A percentile compares a stretch with the other conserved stretches of the same genome.
Evolutionary conservation across 1,140 invertebrate genomes (phyloP).

Genomic region (Aphelinus certus): DNA sequence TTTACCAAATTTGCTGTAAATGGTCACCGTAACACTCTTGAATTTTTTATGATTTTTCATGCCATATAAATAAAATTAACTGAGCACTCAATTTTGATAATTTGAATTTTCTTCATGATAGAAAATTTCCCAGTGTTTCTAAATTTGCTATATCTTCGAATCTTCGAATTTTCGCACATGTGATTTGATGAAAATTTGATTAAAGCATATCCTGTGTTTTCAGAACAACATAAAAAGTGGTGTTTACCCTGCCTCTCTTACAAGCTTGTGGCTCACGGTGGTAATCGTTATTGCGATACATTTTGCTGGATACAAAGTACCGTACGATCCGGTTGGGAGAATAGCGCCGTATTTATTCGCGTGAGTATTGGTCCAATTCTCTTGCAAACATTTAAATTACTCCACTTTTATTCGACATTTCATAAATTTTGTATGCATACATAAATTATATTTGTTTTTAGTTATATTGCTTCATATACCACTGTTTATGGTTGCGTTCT

Average conservation of each 20-base stretch:
- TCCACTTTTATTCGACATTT: too few relatives aligned
- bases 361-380: slow-evolving; percentile 62
- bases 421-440: too few relatives aligned
- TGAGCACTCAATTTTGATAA: too few relatives aligned
- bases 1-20: neutral
- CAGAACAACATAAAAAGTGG: slow-evolving; percentile 96
- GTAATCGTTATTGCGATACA: slow-evolving; percentile 82
- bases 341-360: slow-evolving; percentile 72
- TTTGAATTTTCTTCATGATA: too few relatives aligned
- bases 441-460: too few relatives aligned
- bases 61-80: neutral
- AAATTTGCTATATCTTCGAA: too few relatives aligned
- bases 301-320: slow-evolving; percentile 81
- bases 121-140: too few relatives aligned
- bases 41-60: slow-evolving; percentile 11
- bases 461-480: too few relatives aligned
- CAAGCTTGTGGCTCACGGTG: slow-evolving; percentile 84
- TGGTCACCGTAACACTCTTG: neutral
- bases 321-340: slow-evolving; percentile 76
- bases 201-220: slow-evolving; percentile 53
- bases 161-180: too few relatives aligned
- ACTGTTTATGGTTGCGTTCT: too few relatives aligned
- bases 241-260: slow-evolving; percentile 92
- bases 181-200: neutral
- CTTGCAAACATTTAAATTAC: too few relatives aligned